Evolutionary conservation across 2,797 vertebrate species (phyloP), one percentile per base, ranked within the genome.

Genomic region (Threskiornis aethiopicus): DNA sequence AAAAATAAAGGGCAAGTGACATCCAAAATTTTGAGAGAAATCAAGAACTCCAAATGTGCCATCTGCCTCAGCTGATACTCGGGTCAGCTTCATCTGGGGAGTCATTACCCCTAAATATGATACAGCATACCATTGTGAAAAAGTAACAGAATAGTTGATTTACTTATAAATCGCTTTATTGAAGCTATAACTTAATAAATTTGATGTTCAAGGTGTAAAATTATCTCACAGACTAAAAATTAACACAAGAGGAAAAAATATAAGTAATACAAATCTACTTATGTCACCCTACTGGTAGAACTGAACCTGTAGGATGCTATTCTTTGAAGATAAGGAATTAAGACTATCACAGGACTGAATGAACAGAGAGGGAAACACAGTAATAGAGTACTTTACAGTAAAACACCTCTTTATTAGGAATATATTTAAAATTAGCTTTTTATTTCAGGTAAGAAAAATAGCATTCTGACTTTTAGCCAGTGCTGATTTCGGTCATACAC

Each of bases 401-500:
- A 95, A 96, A 96, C 93, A 93, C 84, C 65, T 96, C 82, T 96
- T 94, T 96, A 93, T 89, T 93, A 89, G 84, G 84, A 96, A 93
- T 91, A 92, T 80, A 92, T 78, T 95, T 96, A 89, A 97, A 96
- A 96, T 75, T 90, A 97, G 35, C 11, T 94, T 85, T 94, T 89
- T 89, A 83, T 94, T 94, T 94, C 75, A 92, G 86, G 51, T 96
- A 97, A 93, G 91, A 95, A 96, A 96, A 96, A 96, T 95, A 96
- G 95, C 96, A 93, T 81, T 89, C 96, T 96, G 96, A 96, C 96
- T 84, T 93, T 44, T 25, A 72, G 96, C 89, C 96, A 95, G 91
- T n/a, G 90, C 95, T 35, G 76, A 95, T 86, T 90, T 85, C 2
- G 42, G 33, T 91, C 55, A 91, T 44, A 79, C 2, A 8, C 54